A percentile compares a stretch with the other conserved stretches of the same genome.
These are phyloP conservation scores for Mesorhabditis spiculigera DNA, from an alignment of 2,888 invertebrate genomes.

Conservation along the genomic window DNA sequence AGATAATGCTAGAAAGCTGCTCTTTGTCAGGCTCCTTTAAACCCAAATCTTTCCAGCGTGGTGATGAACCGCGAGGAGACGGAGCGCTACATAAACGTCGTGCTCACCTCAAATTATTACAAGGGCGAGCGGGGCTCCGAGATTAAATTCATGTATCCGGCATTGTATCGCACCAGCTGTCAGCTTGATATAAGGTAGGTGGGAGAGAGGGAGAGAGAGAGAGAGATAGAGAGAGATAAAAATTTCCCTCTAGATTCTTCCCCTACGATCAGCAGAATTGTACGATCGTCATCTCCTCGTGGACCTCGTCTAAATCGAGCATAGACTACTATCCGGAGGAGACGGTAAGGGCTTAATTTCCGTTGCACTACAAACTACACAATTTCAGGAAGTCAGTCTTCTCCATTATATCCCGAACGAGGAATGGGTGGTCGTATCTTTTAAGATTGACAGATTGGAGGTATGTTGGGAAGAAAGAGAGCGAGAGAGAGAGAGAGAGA, in stretches of 20 bases:
- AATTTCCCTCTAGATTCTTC: slow-evolving; percentile 37
- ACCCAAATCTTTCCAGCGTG: slow-evolving; percentile 29
- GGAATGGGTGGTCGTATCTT: slow-evolving; percentile 55
- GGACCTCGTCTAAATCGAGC: slow-evolving; percentile 53
- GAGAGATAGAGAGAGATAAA: neutral
- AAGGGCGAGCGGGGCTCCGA: slow-evolving; percentile 48
- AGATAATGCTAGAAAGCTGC: no score
- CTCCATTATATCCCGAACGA: slow-evolving; percentile 55
- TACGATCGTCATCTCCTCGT: slow-evolving; percentile 52
- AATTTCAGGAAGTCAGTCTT: slow-evolving; percentile 46
- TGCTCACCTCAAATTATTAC: slow-evolving; percentile 54
- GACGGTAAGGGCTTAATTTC: neutral
- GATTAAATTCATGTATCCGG: slow-evolving; percentile 56
- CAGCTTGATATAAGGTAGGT: slow-evolving; percentile 47
- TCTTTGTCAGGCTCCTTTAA: no score
- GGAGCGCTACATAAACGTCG: slow-evolving; percentile 55
- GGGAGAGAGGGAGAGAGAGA: neutral
- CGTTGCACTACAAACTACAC: neutral
- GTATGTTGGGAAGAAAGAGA: slow-evolving; percentile 9
- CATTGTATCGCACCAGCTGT: slow-evolving; percentile 54
- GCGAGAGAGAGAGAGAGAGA: no score
- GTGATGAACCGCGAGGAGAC: slow-evolving; percentile 58
- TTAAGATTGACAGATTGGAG: slow-evolving; percentile 48
- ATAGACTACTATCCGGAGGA: slow-evolving; percentile 50
- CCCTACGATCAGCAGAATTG: slow-evolving; percentile 56